These are phyloP conservation scores for Rhinoderma darwinii DNA, from an alignment of 2,113 vertebrate genomes.

Conservation along the genomic window DNA sequence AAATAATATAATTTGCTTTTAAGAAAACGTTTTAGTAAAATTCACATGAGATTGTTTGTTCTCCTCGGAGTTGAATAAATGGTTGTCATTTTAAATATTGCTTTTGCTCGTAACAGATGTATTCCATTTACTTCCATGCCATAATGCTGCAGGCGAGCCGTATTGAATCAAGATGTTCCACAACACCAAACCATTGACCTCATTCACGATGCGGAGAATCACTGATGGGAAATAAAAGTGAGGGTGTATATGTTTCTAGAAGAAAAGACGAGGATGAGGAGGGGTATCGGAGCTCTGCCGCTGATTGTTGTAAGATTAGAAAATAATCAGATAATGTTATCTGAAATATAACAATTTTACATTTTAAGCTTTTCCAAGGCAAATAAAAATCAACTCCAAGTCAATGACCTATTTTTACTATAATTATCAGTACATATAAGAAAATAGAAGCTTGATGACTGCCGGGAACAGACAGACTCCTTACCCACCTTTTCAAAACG, in stretches of 20 bases:
- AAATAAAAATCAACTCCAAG: too few species aligned
- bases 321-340: too few species aligned
- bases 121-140: slow-evolving; percentile 16
- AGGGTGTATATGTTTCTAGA: not conserved
- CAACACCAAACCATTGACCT: slow-evolving; percentile 17
- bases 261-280: not conserved
- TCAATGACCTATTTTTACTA: too few species aligned
- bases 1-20: not conserved
- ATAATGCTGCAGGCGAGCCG: slow-evolving; percentile 15
- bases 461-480: too few species aligned
- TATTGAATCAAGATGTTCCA: slow-evolving; percentile 37
- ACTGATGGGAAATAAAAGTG: not conserved
- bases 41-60: not conserved
- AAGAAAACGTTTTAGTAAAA: not conserved
- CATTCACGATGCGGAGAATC: not conserved
- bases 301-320: not conserved
- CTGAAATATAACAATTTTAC: too few species aligned
- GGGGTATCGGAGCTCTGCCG: too few species aligned
- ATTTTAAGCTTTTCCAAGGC: too few species aligned
- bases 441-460: too few species aligned
- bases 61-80: not conserved
- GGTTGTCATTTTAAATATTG: not conserved
- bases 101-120: slow-evolving; percentile 16
- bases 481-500: too few species aligned
- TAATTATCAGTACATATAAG: too few species aligned